These are phyloP conservation scores for Borostomias antarcticus DNA, from an alignment of 2,797 vertebrate genomes.

Conservation along the genomic window DNA sequence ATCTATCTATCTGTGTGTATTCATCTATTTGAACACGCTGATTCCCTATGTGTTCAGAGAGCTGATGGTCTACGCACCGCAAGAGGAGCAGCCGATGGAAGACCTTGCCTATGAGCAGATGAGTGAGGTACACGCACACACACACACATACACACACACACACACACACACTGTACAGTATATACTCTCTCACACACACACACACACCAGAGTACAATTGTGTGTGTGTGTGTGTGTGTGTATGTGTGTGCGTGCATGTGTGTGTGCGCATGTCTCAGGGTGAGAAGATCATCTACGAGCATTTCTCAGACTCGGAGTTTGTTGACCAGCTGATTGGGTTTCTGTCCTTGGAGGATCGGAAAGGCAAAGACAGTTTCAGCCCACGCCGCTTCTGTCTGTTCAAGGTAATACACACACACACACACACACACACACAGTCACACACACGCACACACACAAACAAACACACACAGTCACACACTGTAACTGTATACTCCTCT, in stretches of 20 bases:
- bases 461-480: slow-evolving; percentile 5
- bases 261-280: slow-evolving; percentile 72
- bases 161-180: background rate
- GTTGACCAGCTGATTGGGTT: slow-evolving; percentile 90
- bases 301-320: slow-evolving; percentile 91
- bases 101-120: slow-evolving; percentile 87
- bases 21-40: slow-evolving; percentile 32
- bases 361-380: slow-evolving; percentile 98
- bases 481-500: background rate
- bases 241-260: background rate
- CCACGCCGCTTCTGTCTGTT: slow-evolving; percentile 96
- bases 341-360: slow-evolving; percentile 95
- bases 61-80: slow-evolving; percentile 89
- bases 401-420: slow-evolving; percentile 83
- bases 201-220: background rate
- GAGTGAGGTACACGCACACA: slow-evolving; percentile 80
- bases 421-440: background rate
- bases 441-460: background rate
- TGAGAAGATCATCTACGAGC: slow-evolving; percentile 93
- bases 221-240: background rate
- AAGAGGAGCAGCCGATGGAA: slow-evolving; percentile 85
- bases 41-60: slow-evolving; percentile 80
- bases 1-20: slow-evolving; percentile 47
- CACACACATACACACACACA: background rate
- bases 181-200: background rate